Percentiles rank a stretch among this genome's conserved stretches.
These are phyloP conservation scores for Syngnathoides biaculeatus DNA, from an alignment of 2,113 vertebrate species.

Conservation along the genomic window DNA sequence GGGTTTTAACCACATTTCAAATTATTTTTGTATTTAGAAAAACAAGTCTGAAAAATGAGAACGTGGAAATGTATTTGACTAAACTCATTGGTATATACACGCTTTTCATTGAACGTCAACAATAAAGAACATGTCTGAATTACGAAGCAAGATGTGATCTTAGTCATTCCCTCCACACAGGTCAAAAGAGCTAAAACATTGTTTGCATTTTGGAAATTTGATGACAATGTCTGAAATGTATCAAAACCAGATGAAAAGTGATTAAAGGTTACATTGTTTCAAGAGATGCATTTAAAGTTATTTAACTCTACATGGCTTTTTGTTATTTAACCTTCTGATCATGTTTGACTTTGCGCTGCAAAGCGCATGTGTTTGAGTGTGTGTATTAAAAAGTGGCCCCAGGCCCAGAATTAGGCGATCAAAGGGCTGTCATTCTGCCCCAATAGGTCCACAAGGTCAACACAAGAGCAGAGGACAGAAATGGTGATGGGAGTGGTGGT, in stretches of 20 bases:
- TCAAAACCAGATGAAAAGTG: background rate
- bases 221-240: background rate
- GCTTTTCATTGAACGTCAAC: too few species aligned
- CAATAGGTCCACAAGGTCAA: conserved; percentile 70
- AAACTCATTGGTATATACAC: too few species aligned
- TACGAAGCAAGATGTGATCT: too few species aligned
- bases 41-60: too few species aligned
- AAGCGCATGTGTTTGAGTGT: conserved; percentile 41
- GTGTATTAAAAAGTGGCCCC: conserved; percentile 55
- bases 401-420: conserved; percentile 69
- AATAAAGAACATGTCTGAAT: too few species aligned
- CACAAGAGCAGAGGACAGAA: conserved; percentile 24
- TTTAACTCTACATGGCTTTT: background rate
- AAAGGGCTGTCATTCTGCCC: conserved; percentile 63
- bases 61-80: too few species aligned
- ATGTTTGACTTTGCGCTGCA: conserved; percentile 23
- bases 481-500: background rate
- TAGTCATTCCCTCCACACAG: too few species aligned
- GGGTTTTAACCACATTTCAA: too few species aligned
- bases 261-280: background rate
- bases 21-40: too few species aligned
- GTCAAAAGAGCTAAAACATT: too few species aligned
- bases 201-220: too few species aligned
- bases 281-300: background rate
- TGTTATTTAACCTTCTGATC: conserved; percentile 3